A percentile compares a stretch with the other conserved stretches of the same genome.
These are phyloP conservation scores for Apodemus sylvaticus DNA, from an alignment of 2,113 vertebrate species.

Conservation along the genomic window DNA sequence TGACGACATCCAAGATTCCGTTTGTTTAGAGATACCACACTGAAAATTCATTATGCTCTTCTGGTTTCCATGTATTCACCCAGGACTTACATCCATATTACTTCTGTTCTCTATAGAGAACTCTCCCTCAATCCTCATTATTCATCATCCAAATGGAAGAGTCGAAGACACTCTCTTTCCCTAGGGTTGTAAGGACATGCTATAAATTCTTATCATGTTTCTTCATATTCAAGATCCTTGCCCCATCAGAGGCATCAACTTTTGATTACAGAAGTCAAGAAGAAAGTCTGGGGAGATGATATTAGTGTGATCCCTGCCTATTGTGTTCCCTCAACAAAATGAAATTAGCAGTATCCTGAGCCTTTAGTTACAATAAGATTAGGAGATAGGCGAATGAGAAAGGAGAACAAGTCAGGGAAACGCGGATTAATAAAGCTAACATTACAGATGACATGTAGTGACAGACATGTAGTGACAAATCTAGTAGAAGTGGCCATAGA, in stretches of 20 bases:
- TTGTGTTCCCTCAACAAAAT: not conserved
- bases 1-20: not conserved
- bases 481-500: not conserved
- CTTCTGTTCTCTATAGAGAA: not conserved
- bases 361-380: not conserved
- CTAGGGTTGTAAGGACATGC: not conserved
- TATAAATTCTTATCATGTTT: not conserved
- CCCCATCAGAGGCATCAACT: not conserved
- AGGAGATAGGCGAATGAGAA: not conserved
- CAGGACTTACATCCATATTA: not conserved
- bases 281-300: not conserved
- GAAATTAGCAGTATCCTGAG: not conserved
- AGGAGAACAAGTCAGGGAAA: not conserved
- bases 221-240: not conserved
- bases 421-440: not conserved
- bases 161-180: not conserved
- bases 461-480: not conserved
- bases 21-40: not conserved
- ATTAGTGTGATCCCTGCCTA: not conserved
- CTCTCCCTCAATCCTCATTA: not conserved
- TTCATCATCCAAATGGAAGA: not conserved
- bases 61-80: fast-evolving
- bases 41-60: not conserved
- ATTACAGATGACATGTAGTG: not conserved
- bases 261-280: not conserved